Evolutionary conservation across 1,140 invertebrate genomes (phyloP).

Genomic region (Gonatopus flavifemur): DNA sequence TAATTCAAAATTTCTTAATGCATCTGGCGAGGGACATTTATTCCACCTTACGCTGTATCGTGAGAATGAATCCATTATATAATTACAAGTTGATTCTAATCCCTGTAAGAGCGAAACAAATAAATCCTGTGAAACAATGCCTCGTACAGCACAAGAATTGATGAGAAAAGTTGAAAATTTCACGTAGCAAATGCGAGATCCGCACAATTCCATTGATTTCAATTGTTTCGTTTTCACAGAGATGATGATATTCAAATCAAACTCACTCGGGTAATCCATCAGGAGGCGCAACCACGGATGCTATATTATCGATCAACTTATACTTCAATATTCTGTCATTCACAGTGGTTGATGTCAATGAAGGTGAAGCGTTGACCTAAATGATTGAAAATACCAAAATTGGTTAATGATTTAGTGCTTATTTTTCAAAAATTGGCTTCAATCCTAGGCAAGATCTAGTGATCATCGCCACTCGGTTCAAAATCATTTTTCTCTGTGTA

Average conservation of each 20-base stretch:
- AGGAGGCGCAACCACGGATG: conserved; percentile 87
- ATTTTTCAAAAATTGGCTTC: no score
- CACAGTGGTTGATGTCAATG: conserved; percentile 90
- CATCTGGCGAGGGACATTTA: conserved; percentile 78
- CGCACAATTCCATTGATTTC: no score
- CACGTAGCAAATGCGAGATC: no score
- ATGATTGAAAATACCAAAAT: conserved; percentile 8
- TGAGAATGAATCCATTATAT: conserved; percentile 1
- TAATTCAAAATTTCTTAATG: conserved; percentile 86
- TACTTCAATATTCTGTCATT: conserved; percentile 96
- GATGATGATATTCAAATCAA: no score
- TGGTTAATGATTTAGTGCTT: no score
- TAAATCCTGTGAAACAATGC: not conserved
- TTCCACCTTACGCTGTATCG: conserved; percentile 82
- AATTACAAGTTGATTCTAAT: no score
- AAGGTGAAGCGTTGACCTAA: conserved; percentile 92
- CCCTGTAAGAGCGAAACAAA: no score
- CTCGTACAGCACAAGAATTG: not conserved
- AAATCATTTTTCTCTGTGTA: no score
- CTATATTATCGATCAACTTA: conserved; percentile 92
- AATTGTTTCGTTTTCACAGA: no score
- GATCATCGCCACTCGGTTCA: no score
- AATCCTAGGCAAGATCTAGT: no score
- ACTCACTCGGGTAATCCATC: conserved; percentile 86
- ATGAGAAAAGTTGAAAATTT: no score